These are phyloP conservation scores for Glaucomys volans DNA, from an alignment of 2,113 vertebrate genomes.

Conservation along the genomic window DNA sequence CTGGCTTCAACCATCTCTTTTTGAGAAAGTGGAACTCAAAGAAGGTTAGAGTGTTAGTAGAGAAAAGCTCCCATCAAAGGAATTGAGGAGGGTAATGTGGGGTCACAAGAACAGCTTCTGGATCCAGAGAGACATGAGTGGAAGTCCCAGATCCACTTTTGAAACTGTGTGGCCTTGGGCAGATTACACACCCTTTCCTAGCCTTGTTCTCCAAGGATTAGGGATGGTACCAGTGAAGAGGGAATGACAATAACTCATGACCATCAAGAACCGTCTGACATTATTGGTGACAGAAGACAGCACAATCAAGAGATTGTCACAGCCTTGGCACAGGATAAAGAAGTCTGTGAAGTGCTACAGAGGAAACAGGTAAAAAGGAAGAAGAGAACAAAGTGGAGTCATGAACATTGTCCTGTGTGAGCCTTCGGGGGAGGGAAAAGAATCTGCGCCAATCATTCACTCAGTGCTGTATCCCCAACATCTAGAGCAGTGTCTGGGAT, in stretches of 20 bases:
- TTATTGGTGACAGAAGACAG: not conserved
- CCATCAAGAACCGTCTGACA: not conserved
- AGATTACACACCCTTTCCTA: not conserved
- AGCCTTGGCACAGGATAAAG: too few relatives aligned
- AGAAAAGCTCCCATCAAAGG: not conserved
- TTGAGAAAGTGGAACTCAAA: not conserved
- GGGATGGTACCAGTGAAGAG: not conserved
- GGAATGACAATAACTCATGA: not conserved
- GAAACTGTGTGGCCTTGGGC: not conserved
- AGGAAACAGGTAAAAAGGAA: not conserved
- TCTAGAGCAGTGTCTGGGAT: not conserved
- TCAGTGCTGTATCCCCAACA: not conserved
- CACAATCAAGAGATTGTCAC: not conserved
- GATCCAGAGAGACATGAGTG: not conserved
- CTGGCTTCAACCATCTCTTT: not conserved
- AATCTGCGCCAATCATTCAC: not conserved
- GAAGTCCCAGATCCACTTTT: not conserved
- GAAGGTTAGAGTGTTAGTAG: not conserved
- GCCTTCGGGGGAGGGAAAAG: too few relatives aligned
- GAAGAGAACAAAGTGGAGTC: not conserved
- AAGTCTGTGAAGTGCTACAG: not conserved
- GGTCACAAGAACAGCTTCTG: not conserved
- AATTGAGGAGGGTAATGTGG: not conserved
- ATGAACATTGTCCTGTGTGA: too few relatives aligned
- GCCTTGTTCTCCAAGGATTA: not conserved